Conservation (phyloP, 2,113 vertebrate species). For the Colinus virginianus region DNA sequence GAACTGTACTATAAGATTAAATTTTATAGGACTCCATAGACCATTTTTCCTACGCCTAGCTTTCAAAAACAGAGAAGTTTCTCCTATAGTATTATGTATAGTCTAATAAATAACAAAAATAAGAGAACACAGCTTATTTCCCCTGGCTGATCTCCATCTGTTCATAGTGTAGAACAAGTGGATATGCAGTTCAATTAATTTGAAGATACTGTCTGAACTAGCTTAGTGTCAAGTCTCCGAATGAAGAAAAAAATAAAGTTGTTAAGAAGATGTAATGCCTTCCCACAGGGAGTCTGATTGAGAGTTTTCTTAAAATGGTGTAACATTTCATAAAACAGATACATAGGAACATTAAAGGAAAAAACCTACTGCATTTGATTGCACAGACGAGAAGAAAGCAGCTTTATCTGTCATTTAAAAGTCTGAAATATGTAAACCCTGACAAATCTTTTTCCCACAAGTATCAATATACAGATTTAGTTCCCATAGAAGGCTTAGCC, state of each 20-base stretch:
- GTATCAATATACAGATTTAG: not conserved
- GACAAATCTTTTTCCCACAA: not conserved
- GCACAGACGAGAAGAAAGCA: not conserved
- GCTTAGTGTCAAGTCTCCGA: not conserved
- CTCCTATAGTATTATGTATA: not conserved
- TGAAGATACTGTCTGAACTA: not conserved
- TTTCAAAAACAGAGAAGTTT: not conserved
- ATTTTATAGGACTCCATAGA: not conserved
- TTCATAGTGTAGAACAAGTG: not conserved
- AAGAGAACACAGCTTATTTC: not conserved
- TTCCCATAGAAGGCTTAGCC: not conserved
- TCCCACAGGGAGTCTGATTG: not conserved
- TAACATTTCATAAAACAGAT: not conserved
- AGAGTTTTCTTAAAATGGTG: not conserved
- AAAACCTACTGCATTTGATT: not conserved
- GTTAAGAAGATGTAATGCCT: not conserved
- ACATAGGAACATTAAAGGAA: not conserved
- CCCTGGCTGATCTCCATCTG: not conserved
- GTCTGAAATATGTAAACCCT: not conserved
- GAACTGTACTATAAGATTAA: not conserved
- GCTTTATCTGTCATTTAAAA: not conserved
- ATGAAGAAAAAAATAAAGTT: not conserved
- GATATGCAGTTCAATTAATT: not conserved
- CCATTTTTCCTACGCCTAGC: not conserved
- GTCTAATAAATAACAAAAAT: not conserved